Evolutionary conservation across 2,888 invertebrate genomes (phyloP), one percentile per base, ranked within the genome.

Genomic region (Cerceris ruficornis): DNA sequence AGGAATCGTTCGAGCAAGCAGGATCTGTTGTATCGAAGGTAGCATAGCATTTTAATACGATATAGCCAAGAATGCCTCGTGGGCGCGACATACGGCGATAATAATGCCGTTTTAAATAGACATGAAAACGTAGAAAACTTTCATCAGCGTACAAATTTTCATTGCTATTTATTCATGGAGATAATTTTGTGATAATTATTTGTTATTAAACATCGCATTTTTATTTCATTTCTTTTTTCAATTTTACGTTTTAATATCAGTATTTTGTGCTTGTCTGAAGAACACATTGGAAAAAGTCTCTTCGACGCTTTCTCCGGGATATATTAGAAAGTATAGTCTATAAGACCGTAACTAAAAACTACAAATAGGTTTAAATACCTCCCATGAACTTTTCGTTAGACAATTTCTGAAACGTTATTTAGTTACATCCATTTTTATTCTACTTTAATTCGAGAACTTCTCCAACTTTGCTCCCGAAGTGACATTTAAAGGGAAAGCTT

Each of bases 271-370:
- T 54, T 65, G 61, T 57, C 28, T 15, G 15, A 42, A 57, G 14
- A 50, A 15, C 58, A 57, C 55, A 61, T 74, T 65, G 39, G 55
- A 83, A 75, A 69, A 65, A 67, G 58, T 64, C 59, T 54, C 17
- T 55, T 66, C 69, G 66, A 62, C 80, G 83, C 83, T 83, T 83
- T 83, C 83, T 83, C 80, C 72, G 60, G 59, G 70, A 83, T 73
- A 80, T 83, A 77, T 83, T 83, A 83, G 77, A 83, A 83, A 83
- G 83, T 80, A 75, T 55, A 68, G 74, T 42, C 72, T 72, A 68
- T 49, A 69, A 72, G 50, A 61, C 52, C 57, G 65, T 61, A 14
- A 65, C 46, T 78, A 28, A 71, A 76, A 70, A 75, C 57, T 39
- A 65, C 60, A 65, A 77, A 77, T 64, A 54, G 28, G 28, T 28